A percentile compares a stretch with the other conserved stretches of the same genome.
Evolutionary conservation across 2,113 vertebrate genomes (phyloP).

Genomic region (Clarias gariepinus): DNA sequence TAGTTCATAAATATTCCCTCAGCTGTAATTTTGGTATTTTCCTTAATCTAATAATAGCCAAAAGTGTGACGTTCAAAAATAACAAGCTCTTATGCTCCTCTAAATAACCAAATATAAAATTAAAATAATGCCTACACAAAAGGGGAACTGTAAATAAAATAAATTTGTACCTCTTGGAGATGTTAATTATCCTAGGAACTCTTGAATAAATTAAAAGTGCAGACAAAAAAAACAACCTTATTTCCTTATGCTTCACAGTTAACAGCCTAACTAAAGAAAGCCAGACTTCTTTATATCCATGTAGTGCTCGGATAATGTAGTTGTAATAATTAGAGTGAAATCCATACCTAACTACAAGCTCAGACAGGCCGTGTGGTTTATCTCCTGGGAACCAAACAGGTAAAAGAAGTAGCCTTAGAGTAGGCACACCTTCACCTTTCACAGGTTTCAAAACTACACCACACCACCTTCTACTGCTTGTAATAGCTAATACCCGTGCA

Average conservation of each 20-base stretch:
- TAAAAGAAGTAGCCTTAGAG: neutral
- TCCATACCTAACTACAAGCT: neutral
- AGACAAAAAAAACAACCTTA: neutral
- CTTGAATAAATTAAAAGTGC: neutral
- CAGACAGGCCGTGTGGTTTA: constrained; percentile 11
- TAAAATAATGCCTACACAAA: neutral
- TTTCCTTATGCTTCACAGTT: neutral
- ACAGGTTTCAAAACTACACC: neutral
- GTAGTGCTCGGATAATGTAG: constrained; percentile 14
- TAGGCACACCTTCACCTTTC: constrained; percentile 18
- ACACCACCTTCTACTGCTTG: neutral
- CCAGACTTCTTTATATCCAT: neutral
- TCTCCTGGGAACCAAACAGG: constrained; percentile 22
- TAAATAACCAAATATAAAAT: neutral
- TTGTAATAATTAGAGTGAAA: neutral
- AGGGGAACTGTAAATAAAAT: neutral
- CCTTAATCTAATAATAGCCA: neutral
- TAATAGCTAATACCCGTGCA: neutral
- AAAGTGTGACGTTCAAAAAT: neutral
- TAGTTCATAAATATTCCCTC: too few species aligned
- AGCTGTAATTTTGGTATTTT: too few species aligned
- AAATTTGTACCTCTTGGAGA: neutral
- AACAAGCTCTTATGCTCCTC: neutral
- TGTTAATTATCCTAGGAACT: neutral
- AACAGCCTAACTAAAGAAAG: neutral